A percentile compares a stretch with the other conserved stretches of the same genome.
These are phyloP conservation scores for Maylandia zebra DNA, from an alignment of 2,113 vertebrate genomes.

Conservation along the genomic window DNA sequence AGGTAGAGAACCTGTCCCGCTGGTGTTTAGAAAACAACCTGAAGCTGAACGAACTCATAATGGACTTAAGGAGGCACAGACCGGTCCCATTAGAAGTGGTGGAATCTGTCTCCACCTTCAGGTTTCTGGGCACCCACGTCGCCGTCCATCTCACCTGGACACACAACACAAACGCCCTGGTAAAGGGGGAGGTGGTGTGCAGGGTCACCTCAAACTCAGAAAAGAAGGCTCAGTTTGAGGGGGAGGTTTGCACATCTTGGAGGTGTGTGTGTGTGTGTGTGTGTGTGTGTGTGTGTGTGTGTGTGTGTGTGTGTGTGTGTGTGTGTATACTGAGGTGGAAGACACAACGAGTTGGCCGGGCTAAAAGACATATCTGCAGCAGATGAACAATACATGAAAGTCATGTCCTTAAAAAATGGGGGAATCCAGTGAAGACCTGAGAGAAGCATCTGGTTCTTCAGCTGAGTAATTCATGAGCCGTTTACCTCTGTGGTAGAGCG, in stretches of 20 bases:
- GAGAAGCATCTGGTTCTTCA: background rate
- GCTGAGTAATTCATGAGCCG: background rate
- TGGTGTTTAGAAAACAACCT: background rate
- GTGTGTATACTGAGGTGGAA: background rate
- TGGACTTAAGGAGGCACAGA: background rate
- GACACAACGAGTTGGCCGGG: fast-evolving
- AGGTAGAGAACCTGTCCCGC: background rate
- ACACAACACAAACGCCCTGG: background rate
- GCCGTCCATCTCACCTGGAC: background rate
- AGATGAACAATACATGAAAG: background rate
- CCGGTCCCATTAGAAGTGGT: fast-evolving
- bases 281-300: background rate
- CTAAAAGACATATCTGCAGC: background rate
- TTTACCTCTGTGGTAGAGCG: background rate
- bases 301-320: background rate
- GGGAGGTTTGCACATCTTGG: background rate
- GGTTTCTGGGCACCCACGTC: background rate
- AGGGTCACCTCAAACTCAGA: background rate
- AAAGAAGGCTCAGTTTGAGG: background rate
- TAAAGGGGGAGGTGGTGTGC: background rate
- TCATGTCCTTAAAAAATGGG: background rate
- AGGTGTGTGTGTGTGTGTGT: background rate
- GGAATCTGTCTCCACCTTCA: background rate
- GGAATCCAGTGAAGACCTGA: background rate
- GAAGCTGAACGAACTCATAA: background rate